Percentiles rank a stretch among this genome's conserved stretches.
Evolutionary conservation across 2,888 invertebrate species (phyloP).

Genomic region (Phalera bucephala): DNA sequence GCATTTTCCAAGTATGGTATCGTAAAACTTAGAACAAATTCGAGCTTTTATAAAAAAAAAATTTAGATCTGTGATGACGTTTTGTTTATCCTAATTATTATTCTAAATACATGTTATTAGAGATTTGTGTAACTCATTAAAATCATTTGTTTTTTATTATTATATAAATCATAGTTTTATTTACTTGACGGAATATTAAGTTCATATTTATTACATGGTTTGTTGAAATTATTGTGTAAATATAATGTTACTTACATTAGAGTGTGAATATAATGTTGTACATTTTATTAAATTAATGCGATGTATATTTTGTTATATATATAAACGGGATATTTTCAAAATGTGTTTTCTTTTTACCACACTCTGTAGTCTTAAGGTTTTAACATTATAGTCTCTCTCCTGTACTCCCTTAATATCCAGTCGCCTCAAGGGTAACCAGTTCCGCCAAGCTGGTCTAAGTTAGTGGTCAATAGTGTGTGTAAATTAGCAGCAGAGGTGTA

Average conservation of each 20-base stretch:
- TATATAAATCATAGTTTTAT: not conserved
- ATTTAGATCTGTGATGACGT: slow-evolving; percentile 7
- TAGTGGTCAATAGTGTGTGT: too few relatives aligned
- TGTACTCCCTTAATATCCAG: too few relatives aligned
- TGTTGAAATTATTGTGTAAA: slow-evolving; percentile 22
- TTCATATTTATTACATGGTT: not conserved
- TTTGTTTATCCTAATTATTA: slow-evolving; percentile 6
- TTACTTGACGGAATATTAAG: not conserved
- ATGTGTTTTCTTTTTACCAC: not conserved
- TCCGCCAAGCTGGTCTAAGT: too few relatives aligned
- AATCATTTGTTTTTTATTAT: not conserved
- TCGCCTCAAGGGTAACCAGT: too few relatives aligned
- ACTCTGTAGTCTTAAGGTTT: too few relatives aligned
- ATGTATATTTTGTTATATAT: slow-evolving; percentile 54
- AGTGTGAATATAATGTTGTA: too few relatives aligned
- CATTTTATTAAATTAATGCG: slow-evolving; percentile 12
- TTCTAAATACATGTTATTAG: not conserved
- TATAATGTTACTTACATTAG: too few relatives aligned
- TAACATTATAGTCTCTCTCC: too few relatives aligned
- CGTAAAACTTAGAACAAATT: too few relatives aligned
- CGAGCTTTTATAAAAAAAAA: too few relatives aligned
- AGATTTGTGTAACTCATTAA: not conserved
- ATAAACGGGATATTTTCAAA: slow-evolving; percentile 27
- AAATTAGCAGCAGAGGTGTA: too few relatives aligned
- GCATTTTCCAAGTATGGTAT: too few relatives aligned